Percentiles rank a stretch among this genome's conserved stretches.
Conservation (phyloP, 53 echinoderm and acorn worm species). For the Echinarachnius parma region DNA sequence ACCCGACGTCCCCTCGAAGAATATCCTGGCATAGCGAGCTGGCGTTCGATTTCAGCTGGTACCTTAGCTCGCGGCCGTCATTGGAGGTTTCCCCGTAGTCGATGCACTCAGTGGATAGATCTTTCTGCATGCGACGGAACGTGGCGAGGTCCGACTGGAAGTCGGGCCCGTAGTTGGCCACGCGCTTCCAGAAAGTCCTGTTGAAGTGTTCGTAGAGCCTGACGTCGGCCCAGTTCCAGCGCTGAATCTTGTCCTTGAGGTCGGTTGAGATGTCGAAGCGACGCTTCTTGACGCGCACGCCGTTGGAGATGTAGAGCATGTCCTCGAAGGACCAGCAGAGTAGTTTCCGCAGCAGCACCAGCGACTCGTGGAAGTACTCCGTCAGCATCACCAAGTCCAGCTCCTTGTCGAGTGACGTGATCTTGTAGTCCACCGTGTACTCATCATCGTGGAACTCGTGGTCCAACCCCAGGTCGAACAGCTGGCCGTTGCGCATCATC, state of each 20-base stretch:
- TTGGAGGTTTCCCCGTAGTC: slow-evolving; percentile 14
- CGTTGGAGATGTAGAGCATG: slow-evolving; percentile 50
- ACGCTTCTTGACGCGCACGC: slow-evolving; percentile 23
- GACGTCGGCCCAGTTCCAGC: slow-evolving; percentile 61
- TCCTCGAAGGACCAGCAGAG: slow-evolving; percentile 65
- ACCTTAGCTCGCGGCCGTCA: slow-evolving; percentile 11
- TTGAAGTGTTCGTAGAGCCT: slow-evolving; percentile 76
- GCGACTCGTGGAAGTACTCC: slow-evolving; percentile 65
- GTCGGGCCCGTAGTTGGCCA: slow-evolving; percentile 59
- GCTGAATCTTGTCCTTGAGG: slow-evolving; percentile 32
- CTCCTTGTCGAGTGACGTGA: slow-evolving; percentile 42
- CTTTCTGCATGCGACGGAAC: slow-evolving; percentile 40
- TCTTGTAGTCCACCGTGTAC: slow-evolving; percentile 31
- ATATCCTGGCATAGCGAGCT: slow-evolving; percentile 13
- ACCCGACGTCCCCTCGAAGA: slow-evolving; percentile 34
- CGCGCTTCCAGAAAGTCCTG: slow-evolving; percentile 70
- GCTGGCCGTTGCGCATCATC: slow-evolving; percentile 52
- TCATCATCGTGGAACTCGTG: slow-evolving; percentile 58
- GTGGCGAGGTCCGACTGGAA: slow-evolving; percentile 59
- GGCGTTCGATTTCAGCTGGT: slow-evolving; percentile 23
- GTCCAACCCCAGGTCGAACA: slow-evolving; percentile 69
- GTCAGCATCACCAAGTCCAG: slow-evolving; percentile 60
- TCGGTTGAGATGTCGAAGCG: slow-evolving; percentile 23
- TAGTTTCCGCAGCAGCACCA: slow-evolving; percentile 47
- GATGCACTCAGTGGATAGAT: slow-evolving; percentile 36